Conservation (phyloP, 2,888 invertebrate species). For the Ormyrus labotus region DNA sequence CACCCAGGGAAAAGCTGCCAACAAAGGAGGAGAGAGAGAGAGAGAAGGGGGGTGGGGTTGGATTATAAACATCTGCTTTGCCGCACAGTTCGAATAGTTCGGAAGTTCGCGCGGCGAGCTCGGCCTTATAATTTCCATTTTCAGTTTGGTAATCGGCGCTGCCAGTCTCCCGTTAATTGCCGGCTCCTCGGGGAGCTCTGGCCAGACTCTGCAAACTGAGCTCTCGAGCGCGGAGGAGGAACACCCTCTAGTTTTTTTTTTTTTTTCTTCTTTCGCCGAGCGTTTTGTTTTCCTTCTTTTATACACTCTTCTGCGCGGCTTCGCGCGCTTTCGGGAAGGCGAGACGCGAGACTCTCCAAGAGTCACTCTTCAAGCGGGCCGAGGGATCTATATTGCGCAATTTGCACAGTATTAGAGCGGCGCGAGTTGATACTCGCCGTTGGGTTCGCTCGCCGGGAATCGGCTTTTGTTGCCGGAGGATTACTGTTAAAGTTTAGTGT, state of each 20-base stretch:
- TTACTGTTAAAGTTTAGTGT: too few relatives aligned
- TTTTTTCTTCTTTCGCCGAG: not conserved
- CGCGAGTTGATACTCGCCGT: too few relatives aligned
- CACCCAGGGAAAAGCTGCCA: not conserved
- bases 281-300: not conserved
- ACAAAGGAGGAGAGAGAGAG: slow-evolving; percentile 28
- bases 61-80: slow-evolving; percentile 16
- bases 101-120: slow-evolving; percentile 1
- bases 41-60: not conserved
- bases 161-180: slow-evolving; percentile 64
- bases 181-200: slow-evolving; percentile 59
- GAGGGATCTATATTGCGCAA: too few relatives aligned
- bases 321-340: not conserved
- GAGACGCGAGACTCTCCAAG: too few relatives aligned
- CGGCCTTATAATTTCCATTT: slow-evolving; percentile 69
- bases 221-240: not conserved
- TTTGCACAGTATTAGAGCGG: too few relatives aligned
- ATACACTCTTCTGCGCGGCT: not conserved
- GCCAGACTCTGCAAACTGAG: slow-evolving; percentile 32
- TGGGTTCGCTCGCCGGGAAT: too few relatives aligned
- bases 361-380: too few relatives aligned
- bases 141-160: slow-evolving; percentile 67
- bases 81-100: slow-evolving; percentile 17
- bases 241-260: slow-evolving; percentile 16
- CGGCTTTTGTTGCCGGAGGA: too few relatives aligned